Base-by-base conservation (phyloP, 2,888 invertebrate genomes). In the Pyrochroa serraticornis region DNA sequence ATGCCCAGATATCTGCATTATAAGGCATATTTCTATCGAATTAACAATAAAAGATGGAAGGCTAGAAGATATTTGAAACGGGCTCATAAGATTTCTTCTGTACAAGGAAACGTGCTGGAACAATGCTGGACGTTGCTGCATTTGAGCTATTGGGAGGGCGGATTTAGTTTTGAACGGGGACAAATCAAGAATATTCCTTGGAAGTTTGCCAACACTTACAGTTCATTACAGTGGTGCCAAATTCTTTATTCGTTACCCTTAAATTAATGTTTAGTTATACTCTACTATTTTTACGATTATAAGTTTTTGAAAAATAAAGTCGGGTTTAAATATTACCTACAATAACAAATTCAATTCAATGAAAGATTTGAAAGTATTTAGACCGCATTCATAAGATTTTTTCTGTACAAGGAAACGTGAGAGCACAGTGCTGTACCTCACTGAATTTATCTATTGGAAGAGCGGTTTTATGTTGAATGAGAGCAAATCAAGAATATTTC, bases 161-260 rank as follows among this genome's bases (percentile, higher is more conserved):
- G 68, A 5, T 65, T 62, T 35, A 56, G 58, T 49, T 62, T 64
- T 32, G 55, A 60, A n/a, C 7, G 39, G 37, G 12, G 33, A 0
- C 13, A 12, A 7, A 34, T 63, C 5, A 60, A 64, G 32, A 44
- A 58, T 31, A 43, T 70, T 35, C 52, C 66, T 42, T 72, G 71
- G 71, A 64, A 54, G 34, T 45, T 54, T 33, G 67, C 71, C 6
- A 55, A 59, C 12, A 58, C 53, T 36, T 72, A 71, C 39, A 57
- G 54, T 6, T 45, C 47, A 13, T 10, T 60, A 6, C 63, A 71
- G 41, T 71, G 70, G 70, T 67, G 68, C 5, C 68, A 69, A 35
- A 64, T 72, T 53, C 55, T 72, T 56, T 70, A 66, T 42, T 53
- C 63, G 41, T 65, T 72, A 54, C 71, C 71, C 9, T 2, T 53